These are phyloP conservation scores for Entomobrya multifasciata DNA, from an alignment of 2,888 invertebrate genomes.

Conservation along the genomic window DNA sequence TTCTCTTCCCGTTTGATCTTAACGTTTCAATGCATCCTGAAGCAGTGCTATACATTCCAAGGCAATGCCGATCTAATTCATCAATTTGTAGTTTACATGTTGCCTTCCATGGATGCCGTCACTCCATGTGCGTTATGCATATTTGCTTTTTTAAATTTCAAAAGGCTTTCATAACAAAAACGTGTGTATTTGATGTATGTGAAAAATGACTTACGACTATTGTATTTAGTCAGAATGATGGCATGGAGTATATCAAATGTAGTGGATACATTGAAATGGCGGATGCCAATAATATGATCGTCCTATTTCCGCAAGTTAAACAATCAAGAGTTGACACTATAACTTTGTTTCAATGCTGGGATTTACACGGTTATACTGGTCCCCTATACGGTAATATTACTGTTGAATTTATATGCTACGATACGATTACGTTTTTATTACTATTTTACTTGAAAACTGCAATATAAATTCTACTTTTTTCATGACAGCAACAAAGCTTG, in stretches of 20 bases:
- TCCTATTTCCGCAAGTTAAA: constrained; percentile 74
- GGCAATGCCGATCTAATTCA: constrained; percentile 66
- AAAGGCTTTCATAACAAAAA: neutral
- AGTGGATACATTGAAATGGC: constrained; percentile 75
- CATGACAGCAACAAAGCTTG: constrained; percentile 69
- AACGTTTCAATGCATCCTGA: constrained; percentile 71
- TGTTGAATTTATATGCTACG: too few relatives aligned
- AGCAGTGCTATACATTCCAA: constrained; percentile 73
- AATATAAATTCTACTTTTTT: constrained; percentile 23
- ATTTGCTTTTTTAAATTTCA: too few relatives aligned
- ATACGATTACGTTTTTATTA: too few relatives aligned
- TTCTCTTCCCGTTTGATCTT: constrained; percentile 61
- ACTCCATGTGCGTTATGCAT: constrained; percentile 73
- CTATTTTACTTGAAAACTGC: too few relatives aligned
- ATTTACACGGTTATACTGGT: constrained; percentile 71
- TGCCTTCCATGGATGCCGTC: constrained; percentile 75
- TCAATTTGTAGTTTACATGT: constrained; percentile 70
- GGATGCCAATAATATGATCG: constrained; percentile 74
- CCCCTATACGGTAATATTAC: constrained; percentile 74
- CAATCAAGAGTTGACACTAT: constrained; percentile 50
- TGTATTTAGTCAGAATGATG: constrained; percentile 72
- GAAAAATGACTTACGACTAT: too few relatives aligned
- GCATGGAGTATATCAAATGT: constrained; percentile 75
- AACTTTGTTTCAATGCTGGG: constrained; percentile 75
- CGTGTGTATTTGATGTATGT: too few relatives aligned